Base-by-base conservation (phyloP, 2,888 invertebrate genomes). In the Candidula unifasciata region DNA sequence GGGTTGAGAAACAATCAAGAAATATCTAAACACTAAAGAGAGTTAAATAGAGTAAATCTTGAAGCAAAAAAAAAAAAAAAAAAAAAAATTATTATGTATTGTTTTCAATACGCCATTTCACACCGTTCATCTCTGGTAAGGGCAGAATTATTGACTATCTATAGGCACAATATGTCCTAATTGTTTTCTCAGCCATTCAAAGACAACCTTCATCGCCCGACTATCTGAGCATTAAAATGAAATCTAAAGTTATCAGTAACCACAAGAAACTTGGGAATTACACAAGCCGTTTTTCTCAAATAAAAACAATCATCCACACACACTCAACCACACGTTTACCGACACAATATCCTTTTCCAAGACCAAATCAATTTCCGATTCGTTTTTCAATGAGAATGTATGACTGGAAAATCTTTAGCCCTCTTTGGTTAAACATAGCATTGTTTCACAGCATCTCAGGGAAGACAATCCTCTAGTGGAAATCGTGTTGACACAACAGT, bases 351-450 rank as follows among this genome's bases (percentile, higher is more conserved):
- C 37, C 37, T n/a, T n/a, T 13, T n/a, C 73, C 37, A 78, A 77
- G 35, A 16, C 33, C 66, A 66, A 78, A 78, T 78, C 78, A 78
- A 78, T 78, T 78, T 78, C 78, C 66, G 78, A 78, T 78, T 78
- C 78, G n/a, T 37, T 64, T 44, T 35, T 78, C 78, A 78, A 78
- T 78, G 78, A 66, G 78, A 66, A 78, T 66, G 37, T 24, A 78
- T 78, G 78, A 78, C 66, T 78, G 66, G 35, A 44, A 78, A 78
- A 78, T 78, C 78, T 78, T 78, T 78, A 78, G 66, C 78, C 60
- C 33, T 21, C 16, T 74, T 37, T 78, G 66, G 37, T 78, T 78
- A 78, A 78, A 78, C 78, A 78, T 35, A 16, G 37, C 37, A 44
- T 78, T 78, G 66, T 78, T 78, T 35, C 37, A 37, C 24, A 66